A percentile compares a stretch with the other conserved stretches of the same genome.
Evolutionary conservation across 2,113 vertebrate genomes (phyloP).

Genomic region (Gymnogyps californianus): DNA sequence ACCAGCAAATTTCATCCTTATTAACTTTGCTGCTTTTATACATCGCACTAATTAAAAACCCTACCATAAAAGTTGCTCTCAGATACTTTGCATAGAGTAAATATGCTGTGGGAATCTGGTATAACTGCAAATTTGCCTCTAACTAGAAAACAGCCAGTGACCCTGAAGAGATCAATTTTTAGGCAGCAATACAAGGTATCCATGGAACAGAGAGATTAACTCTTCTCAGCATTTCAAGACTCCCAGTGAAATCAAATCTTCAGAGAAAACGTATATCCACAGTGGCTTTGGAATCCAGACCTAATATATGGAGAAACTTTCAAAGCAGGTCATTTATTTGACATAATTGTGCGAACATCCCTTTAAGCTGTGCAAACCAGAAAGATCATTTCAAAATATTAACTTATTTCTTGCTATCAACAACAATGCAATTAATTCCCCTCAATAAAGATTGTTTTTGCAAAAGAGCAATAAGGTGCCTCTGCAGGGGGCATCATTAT

Average conservation of each 20-base stretch:
- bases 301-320: constrained; percentile 41
- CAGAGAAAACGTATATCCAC: background rate
- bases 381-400: constrained; percentile 69
- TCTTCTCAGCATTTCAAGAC: constrained; percentile 18
- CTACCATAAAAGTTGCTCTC: constrained; percentile 65
- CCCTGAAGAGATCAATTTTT: constrained; percentile 52
- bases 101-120: constrained; percentile 37
- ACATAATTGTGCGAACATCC: constrained; percentile 58
- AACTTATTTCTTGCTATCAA: constrained; percentile 71
- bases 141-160: constrained; percentile 43
- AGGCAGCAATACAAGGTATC: constrained; percentile 41
- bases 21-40: constrained; percentile 48
- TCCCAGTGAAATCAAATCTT: constrained; percentile 12
- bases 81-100: constrained; percentile 58
- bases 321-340: constrained; percentile 64
- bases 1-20: constrained; percentile 58
- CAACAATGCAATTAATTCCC: constrained; percentile 77
- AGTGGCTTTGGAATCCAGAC: constrained; percentile 25
- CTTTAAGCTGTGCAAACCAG: constrained; percentile 38
- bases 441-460: constrained; percentile 71
- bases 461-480: constrained; percentile 73
- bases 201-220: constrained; percentile 42
- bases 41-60: constrained; percentile 66
- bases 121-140: constrained; percentile 25
- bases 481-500: constrained; percentile 71